phyloP scores from a whole-genome alignment of 2,113 vertebrate genomes.

The Patagioenas fasciata region DNA sequence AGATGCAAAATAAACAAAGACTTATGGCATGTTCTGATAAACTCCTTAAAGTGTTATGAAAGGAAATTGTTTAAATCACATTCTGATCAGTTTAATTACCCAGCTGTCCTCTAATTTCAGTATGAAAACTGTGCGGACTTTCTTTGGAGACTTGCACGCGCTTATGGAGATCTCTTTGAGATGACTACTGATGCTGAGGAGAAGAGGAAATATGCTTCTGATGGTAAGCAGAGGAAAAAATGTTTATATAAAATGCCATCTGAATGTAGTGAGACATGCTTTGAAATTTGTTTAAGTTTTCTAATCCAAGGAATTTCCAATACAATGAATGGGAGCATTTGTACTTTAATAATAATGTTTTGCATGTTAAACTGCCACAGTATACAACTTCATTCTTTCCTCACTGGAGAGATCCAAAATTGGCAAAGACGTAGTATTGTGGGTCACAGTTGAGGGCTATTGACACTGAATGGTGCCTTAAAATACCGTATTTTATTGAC shows the following conservation, averaged over 20 bases:
- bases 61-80: not conserved
- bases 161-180: constrained; percentile 88
- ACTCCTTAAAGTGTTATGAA: not conserved
- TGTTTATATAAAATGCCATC: not conserved
- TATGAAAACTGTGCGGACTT: constrained; percentile 81
- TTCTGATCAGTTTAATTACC: not conserved
- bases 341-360: not conserved
- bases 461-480: not conserved
- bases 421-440: not conserved
- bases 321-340: not conserved
- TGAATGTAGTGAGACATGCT: not conserved
- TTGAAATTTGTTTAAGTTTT: not conserved
- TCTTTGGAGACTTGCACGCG: constrained; percentile 89
- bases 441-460: not conserved
- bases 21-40: not conserved
- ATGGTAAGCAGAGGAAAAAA: constrained; percentile 75
- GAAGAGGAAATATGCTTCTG: constrained; percentile 84
- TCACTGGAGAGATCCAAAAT: not conserved
- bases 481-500: not conserved
- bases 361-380: not conserved
- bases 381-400: not conserved
- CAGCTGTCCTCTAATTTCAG: constrained; percentile 67
- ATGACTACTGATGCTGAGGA: constrained; percentile 80
- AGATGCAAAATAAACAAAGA: not conserved
- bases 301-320: not conserved